Base-by-base conservation (phyloP, 2,888 invertebrate species). In the Balanococcus diminutus region DNA sequence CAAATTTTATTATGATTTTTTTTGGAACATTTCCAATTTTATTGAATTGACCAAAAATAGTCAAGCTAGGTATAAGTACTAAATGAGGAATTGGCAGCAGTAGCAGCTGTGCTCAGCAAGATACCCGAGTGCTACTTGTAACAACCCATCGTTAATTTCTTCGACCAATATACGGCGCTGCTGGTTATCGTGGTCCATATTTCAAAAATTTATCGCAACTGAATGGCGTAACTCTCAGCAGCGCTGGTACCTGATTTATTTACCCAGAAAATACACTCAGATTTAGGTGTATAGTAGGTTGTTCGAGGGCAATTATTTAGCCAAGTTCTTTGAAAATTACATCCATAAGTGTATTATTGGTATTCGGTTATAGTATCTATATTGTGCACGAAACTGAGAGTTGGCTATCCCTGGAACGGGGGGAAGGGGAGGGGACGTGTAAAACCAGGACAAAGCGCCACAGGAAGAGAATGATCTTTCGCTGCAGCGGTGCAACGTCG, bases 361-460 rank as follows among this genome's bases (percentile, higher is more conserved):
- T 42, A 42, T 11, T 42, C 42, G 42, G 42, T 42, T 42, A 42
- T 16, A 1, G 0, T 36, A 36, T 36, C 36, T 3, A 16, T 42
- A 42, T 42, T 42, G n/a, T n/a, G n/a, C 16, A 42, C 14, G 46
- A 46, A 46, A 46, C 5, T n/a, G 46, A 46, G 46, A 46, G 46
- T 46, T 46, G 46, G n/a, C n/a, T n/a, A n/a, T n/a, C n/a, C n/a
- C n/a, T n/a, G n/a, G n/a, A 46, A 46, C 46, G 46, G n/a, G 6
- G n/a, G n/a, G 8, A n/a, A n/a, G 36, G 8, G 36, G 3, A 36
- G 36, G 46, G 2, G 1, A 46, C n/a, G 46, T 46, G n/a, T 46
- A n/a, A 46, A 61, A 61, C 22, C 61, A 61, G 61, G 61, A 61
- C 61, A 61, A 61, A 61, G 61, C 61, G 61, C 61, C 61, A 61